These are phyloP conservation scores for Hippopotamus amphibius DNA, from an alignment of 2,113 vertebrate species.

Conservation along the genomic window DNA sequence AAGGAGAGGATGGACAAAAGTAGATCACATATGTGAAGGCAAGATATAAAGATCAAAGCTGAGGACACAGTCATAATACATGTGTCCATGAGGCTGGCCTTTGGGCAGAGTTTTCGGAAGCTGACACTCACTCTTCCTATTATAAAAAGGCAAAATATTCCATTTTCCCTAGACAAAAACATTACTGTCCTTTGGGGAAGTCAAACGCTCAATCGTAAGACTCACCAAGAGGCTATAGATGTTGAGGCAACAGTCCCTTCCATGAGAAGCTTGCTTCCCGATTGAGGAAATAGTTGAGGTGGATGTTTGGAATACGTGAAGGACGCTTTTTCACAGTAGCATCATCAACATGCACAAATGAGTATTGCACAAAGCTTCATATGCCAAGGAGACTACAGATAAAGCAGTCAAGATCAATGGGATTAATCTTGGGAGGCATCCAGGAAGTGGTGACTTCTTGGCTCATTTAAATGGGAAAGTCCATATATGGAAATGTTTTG, in stretches of 20 bases:
- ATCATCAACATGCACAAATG: not conserved
- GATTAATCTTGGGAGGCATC: not conserved
- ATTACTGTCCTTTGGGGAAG: not conserved
- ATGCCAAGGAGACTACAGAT: not conserved
- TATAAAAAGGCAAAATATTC: not conserved
- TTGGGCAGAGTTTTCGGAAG: not conserved
- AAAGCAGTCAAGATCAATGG: not conserved
- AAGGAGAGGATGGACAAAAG: not conserved
- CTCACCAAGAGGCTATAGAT: not conserved
- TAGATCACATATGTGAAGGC: not conserved
- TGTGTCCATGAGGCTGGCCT: not conserved
- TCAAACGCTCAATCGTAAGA: not conserved
- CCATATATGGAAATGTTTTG: not conserved
- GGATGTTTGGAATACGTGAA: not conserved
- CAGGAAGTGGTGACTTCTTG: not conserved
- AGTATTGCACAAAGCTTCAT: not conserved
- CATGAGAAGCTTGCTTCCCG: too few species aligned
- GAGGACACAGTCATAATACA: not conserved
- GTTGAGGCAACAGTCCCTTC: not conserved
- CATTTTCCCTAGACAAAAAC: not conserved
- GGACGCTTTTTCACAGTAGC: not conserved
- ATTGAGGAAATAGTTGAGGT: not conserved
- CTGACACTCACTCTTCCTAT: not conserved
- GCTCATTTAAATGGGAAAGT: not conserved
- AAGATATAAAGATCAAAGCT: not conserved